Conservation (phyloP, 2,888 invertebrate genomes). For the Chymomyza procnemis region DNA sequence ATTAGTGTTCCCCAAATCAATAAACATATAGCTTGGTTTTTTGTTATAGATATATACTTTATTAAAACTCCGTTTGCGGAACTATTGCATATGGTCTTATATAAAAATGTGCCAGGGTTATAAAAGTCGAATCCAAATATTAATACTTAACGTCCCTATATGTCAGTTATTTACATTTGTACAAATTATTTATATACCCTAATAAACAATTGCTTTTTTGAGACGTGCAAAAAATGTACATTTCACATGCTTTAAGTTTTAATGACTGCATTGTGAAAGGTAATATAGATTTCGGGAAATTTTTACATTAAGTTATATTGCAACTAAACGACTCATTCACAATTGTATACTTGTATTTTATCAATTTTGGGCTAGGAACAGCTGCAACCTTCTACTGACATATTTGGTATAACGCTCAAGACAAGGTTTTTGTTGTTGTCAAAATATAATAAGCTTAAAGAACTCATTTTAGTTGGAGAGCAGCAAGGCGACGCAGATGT, state of each 20-base stretch:
- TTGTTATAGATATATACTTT: no score
- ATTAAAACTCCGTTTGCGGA: no score
- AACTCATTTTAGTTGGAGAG: slow-evolving; percentile 91
- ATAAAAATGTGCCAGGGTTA: not conserved
- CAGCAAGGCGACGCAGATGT: slow-evolving; percentile 94
- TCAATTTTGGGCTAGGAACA: slow-evolving; percentile 84
- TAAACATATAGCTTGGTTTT: no score
- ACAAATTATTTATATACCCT: not conserved
- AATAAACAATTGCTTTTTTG: not conserved
- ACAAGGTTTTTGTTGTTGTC: slow-evolving; percentile 92
- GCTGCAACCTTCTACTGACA: slow-evolving; percentile 96
- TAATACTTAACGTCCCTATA: not conserved
- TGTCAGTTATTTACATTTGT: not conserved
- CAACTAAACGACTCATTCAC: slow-evolving; percentile 26
- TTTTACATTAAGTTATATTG: slow-evolving; percentile 5
- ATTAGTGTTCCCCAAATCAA: no score
- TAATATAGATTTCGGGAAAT: no score
- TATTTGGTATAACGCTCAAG: slow-evolving; percentile 91
- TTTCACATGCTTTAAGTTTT: not conserved
- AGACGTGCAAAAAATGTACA: not conserved
- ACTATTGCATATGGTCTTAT: not conserved
- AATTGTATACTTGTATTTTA: slow-evolving; percentile 13
- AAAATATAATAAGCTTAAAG: slow-evolving; percentile 94
- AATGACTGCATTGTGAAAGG: not conserved
- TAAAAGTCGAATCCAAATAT: not conserved